Base-by-base conservation (phyloP, 2,113 vertebrate species). In the Illadopsis cleaveri region DNA sequence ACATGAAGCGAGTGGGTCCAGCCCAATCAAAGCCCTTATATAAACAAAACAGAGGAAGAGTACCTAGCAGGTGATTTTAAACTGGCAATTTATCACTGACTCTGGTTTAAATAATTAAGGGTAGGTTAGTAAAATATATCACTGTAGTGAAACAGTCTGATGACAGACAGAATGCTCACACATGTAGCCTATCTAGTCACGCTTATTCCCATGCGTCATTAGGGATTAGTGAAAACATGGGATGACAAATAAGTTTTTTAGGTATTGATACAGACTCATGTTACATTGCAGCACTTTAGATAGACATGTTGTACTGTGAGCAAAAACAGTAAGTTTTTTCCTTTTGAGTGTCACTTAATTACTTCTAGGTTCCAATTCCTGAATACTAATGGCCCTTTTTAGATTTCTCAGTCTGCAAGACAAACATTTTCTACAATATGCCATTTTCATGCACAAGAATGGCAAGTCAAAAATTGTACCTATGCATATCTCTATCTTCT, bases 11-110 rank as follows among this genome's bases (percentile, higher is more conserved):
- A 94, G 93, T 98, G 98, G 98, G 98, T 97, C 98, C 98, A 98
- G 98, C 98, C 98, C 98, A 98, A 85, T 94, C 61, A 76, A 96
- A 98, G 94, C 94, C 51, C 90, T 97, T 96, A 94, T 21, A 97
- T 54, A 97, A 97, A 97, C 85, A 97, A 28, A 94, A 92, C 82
- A 94, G 53, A 94, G 42, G 48, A 92, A 91, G 42, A 88, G 66
- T 53, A 81, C 82, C 91, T 37, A 75, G 76, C 53, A 93, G 71
- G 70, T 84, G 86, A 75, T 51, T 84, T 94, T 35, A 86, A 79
- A 96, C 27, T 64, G 75, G 71, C 50, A 78, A 23, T 72, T 81
- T 75, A 50, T 85, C 80, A 48, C 51, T 54, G 69, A 89, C 60
- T 88, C 64, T 78, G 85, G 81, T 91, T 97, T 97, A 96, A 94